phyloP scores from a whole-genome alignment of 1,140 invertebrate species.

The Gryllus bimaculatus region DNA sequence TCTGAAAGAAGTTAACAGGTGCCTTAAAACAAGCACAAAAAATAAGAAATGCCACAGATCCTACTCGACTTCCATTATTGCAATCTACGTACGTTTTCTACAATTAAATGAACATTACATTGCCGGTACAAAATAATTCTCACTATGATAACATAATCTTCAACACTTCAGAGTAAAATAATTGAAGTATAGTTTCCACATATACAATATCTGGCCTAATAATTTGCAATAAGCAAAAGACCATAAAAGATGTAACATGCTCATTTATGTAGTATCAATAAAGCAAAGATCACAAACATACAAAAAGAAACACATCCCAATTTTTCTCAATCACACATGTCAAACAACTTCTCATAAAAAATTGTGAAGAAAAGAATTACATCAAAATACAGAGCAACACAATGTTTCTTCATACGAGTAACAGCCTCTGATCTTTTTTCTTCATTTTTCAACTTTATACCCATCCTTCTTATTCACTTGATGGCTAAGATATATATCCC shows the following conservation, averaged over 20 bases:
- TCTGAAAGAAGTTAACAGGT: neutral
- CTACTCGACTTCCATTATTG: neutral
- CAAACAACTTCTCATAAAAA: neutral
- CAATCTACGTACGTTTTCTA: neutral
- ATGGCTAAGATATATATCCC: neutral
- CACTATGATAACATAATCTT: neutral
- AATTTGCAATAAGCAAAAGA: neutral
- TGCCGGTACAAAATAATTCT: neutral
- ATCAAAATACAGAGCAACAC: conserved; percentile 4
- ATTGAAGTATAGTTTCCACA: neutral
- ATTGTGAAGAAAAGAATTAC: conserved; percentile 2
- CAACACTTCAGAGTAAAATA: neutral
- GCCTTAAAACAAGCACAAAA: conserved; percentile 1
- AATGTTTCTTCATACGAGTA: neutral
- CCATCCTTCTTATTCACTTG: neutral
- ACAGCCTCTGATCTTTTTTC: neutral
- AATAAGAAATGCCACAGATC: neutral
- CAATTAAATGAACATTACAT: neutral
- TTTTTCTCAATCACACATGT: neutral
- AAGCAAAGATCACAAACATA: neutral
- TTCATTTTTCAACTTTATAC: neutral
- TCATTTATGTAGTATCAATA: neutral
- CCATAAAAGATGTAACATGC: neutral
- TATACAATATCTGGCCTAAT: neutral
- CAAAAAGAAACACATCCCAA: neutral